Conservation (phyloP, 2,888 invertebrate species). For the Ectemnius continuus region DNA sequence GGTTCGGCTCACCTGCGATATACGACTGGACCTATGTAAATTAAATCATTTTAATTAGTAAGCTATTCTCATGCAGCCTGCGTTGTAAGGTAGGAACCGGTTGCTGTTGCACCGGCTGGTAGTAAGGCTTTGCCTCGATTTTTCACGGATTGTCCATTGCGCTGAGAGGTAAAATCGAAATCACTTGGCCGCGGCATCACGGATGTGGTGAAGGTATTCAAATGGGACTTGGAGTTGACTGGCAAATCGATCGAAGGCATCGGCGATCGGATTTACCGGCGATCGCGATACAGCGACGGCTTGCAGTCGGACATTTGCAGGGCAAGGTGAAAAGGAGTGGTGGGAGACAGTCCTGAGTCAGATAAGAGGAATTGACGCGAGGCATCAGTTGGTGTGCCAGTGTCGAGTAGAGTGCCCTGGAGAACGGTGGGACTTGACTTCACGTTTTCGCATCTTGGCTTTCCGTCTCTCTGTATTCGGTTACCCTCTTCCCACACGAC, state of each 20-base stretch:
- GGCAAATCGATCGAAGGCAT: slow-evolving; percentile 56
- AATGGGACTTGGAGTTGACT: slow-evolving; percentile 41
- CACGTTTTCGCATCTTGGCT: slow-evolving; percentile 60
- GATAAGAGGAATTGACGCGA: slow-evolving; percentile 70
- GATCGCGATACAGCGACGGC: slow-evolving; percentile 41
- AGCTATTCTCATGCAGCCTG: neutral
- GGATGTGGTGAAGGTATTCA: slow-evolving; percentile 23
- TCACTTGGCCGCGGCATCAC: neutral
- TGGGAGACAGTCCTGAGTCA: slow-evolving; percentile 66
- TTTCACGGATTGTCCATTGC: neutral
- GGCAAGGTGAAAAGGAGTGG: slow-evolving; percentile 68
- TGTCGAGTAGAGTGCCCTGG: slow-evolving; percentile 35
- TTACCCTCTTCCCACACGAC: slow-evolving; percentile 67
- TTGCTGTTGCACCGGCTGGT: neutral
- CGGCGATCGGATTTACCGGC: slow-evolving; percentile 45
- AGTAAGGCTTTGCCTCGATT: neutral
- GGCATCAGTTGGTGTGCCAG: slow-evolving; percentile 63
- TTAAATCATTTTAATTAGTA: slow-evolving; percentile 6
- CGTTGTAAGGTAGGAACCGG: neutral
- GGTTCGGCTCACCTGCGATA: too few species aligned
- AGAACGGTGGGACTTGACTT: slow-evolving; percentile 36
- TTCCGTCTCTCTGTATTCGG: slow-evolving; percentile 69
- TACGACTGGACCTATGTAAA: slow-evolving; percentile 1
- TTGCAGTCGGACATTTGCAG: slow-evolving; percentile 48
- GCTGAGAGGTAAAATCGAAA: too few species aligned